Evolutionary conservation across 1,140 invertebrate genomes (phyloP).

Genomic region (Brachionus rotundiformis): DNA sequence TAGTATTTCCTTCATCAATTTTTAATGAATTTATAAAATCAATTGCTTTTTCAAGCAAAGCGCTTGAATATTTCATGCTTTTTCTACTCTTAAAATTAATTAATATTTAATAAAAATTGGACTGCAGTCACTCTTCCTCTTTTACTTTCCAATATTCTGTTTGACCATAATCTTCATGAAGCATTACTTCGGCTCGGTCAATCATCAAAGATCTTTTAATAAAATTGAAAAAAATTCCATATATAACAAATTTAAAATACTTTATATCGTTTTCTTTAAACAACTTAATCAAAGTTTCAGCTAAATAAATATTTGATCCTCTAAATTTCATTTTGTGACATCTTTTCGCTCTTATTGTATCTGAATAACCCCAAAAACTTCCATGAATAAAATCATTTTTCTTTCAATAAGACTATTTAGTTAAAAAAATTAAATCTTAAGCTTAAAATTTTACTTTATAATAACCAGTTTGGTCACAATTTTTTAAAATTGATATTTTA

Average conservation of each 20-base stretch:
- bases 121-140: too few species aligned
- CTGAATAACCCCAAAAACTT: conserved; percentile 25
- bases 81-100: conserved; percentile 35
- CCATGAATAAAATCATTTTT: neutral
- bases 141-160: conserved; percentile 74
- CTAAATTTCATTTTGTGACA: conserved; percentile 4
- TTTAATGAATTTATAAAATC: conserved; percentile 72
- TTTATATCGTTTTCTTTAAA: neutral
- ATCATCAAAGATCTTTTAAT: conserved; percentile 72
- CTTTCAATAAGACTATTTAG: too few species aligned
- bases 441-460: neutral
- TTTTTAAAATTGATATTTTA: neutral
- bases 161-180: conserved; percentile 83
- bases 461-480: neutral
- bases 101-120: neutral
- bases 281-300: neutral
- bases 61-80: conserved; percentile 1
- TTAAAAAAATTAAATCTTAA: neutral
- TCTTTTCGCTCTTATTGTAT: neutral
- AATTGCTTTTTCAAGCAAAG: neutral
- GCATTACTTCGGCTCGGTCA: conserved; percentile 80
- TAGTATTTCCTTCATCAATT: conserved; percentile 68
- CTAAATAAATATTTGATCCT: conserved; percentile 35
- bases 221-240: neutral
- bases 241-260: neutral